phyloP scores from a whole-genome alignment of 2,797 vertebrate genomes.

The Microhierax caerulescens region DNA sequence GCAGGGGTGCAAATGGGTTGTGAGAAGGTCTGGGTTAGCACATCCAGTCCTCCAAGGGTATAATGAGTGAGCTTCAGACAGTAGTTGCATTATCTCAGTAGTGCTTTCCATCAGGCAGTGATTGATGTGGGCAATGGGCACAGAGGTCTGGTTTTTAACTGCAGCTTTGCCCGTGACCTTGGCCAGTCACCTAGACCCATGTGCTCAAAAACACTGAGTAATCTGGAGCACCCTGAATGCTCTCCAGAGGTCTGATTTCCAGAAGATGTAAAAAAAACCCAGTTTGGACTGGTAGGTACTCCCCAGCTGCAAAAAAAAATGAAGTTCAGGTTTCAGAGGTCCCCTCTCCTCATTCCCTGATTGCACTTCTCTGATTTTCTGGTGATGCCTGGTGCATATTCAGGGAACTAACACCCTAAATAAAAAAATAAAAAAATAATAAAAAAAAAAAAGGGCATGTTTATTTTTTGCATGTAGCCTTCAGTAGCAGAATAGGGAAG shows the following conservation, averaged over 20 bases:
- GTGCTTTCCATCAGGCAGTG: neutral
- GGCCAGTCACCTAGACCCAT: neutral
- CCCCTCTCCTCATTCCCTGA: neutral
- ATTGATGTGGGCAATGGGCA: neutral
- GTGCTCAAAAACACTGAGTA: fast-evolving
- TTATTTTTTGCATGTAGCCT: neutral
- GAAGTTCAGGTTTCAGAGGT: neutral
- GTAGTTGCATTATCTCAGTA: neutral
- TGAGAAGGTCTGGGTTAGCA: neutral
- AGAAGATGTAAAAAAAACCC: neutral
- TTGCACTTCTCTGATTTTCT: neutral
- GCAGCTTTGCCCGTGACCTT: neutral
- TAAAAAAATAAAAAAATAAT: neutral
- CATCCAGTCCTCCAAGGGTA: neutral
- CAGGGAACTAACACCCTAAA: neutral
- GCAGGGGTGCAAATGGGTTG: neutral
- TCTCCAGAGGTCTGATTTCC: neutral
- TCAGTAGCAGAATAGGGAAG: neutral
- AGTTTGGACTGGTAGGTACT: neutral
- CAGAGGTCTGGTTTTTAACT: neutral
- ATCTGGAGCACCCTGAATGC: fast-evolving
- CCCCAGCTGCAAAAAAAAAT: neutral
- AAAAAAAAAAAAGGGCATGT: neutral
- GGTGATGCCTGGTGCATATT: neutral
- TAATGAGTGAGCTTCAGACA: neutral